Evolutionary conservation across 1,140 invertebrate genomes (phyloP), one percentile per base, ranked within the genome.

Genomic region (Drosophila neocordata): DNA sequence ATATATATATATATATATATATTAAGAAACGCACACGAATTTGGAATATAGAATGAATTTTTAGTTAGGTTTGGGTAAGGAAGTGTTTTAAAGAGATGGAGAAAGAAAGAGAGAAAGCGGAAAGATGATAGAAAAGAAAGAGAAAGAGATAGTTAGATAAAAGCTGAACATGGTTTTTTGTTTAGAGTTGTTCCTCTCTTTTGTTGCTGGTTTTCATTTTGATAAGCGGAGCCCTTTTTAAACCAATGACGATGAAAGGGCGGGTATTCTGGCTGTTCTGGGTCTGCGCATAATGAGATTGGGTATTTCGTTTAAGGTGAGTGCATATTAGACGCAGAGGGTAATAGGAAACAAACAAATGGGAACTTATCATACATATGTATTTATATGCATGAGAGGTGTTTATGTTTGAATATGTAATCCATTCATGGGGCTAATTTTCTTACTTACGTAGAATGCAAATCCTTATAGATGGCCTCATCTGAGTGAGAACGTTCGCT

Each of bases 401-500:
- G 20, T 20, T 18, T 2, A 44, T 44, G 41, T 18, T 15, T 18
- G 41, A 34, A 53, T 44, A 18, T 24, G 38, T 35, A 22, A n/a
- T 38, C 22, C 22, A 34, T 57, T 20, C 57, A 44, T 15, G 37
- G 34, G n/a, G 15, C 24, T 7, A 0, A 15, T 1, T 31, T 6
- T 67, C 8, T 6, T 61, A 93, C 94, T 95, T 93, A 95, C 94
- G 94, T 93, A 77, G 93, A 93, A 91, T 96, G 95, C 67, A 97
- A 93, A 92, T 96, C 95, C 92, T 95, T 96, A 91, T 97, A 97
- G 76, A 96, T 96, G 77, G 96, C 95, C 85, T 97, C 96, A 91
- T 96, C 95, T 5, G 95, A 96, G 79, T 94, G 93, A 62, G 94
- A 95, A 74, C 95, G 93, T 75, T 92, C 91, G 41, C 72, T 91